Evolutionary conservation across 2,888 invertebrate genomes (phyloP).

Genomic region (Drosophila anceps): DNA sequence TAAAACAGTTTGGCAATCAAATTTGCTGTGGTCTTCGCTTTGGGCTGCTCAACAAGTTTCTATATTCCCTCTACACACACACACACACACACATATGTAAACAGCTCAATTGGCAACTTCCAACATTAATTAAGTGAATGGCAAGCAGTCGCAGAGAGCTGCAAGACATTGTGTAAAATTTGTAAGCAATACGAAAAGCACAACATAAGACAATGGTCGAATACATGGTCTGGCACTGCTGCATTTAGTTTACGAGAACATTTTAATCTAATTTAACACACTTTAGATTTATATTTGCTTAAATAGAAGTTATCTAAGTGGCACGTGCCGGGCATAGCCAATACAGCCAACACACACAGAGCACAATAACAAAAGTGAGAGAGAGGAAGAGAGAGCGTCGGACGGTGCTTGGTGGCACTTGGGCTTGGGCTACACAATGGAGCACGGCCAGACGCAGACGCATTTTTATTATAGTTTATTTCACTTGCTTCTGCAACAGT

Average conservation of each 20-base stretch:
- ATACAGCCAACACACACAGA: slow-evolving; percentile 9
- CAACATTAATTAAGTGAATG: slow-evolving; percentile 48
- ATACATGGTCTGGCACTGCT: neutral
- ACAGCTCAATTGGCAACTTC: slow-evolving; percentile 28
- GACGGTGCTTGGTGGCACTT: neutral
- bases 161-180: slow-evolving; percentile 29
- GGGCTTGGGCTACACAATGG: slow-evolving; percentile 35
- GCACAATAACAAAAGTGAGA: slow-evolving; percentile 25
- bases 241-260: slow-evolving; percentile 73
- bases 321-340: slow-evolving; percentile 71
- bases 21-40: slow-evolving; percentile 19
- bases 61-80: neutral
- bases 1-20: slow-evolving; percentile 6
- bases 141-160: slow-evolving; percentile 18
- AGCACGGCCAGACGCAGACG: slow-evolving; percentile 42
- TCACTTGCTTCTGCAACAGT: slow-evolving; percentile 27
- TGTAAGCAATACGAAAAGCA: slow-evolving; percentile 41
- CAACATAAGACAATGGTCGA: slow-evolving; percentile 21
- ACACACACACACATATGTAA: slow-evolving; percentile 3
- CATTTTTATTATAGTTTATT: slow-evolving; percentile 80
- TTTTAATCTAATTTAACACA: slow-evolving; percentile 82
- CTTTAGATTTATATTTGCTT: slow-evolving; percentile 82
- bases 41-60: slow-evolving; percentile 2
- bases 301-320: slow-evolving; percentile 79
- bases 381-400: no score